Evolutionary conservation across 2,888 invertebrate genomes (phyloP).

Genomic region (Melolontha melolontha): DNA sequence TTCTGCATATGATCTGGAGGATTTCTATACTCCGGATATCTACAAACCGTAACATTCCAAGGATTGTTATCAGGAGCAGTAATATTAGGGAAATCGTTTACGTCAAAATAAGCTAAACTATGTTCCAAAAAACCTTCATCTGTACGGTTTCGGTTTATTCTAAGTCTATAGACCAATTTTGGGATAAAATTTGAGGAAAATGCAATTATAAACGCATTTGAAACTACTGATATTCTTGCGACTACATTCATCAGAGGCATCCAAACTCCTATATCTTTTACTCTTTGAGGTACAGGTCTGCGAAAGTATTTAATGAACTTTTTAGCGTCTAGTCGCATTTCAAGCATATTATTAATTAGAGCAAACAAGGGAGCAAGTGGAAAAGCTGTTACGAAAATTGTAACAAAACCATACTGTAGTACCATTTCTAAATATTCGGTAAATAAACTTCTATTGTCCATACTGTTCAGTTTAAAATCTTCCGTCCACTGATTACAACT

Average conservation of each 20-base stretch:
- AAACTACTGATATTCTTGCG: slow-evolving; percentile 80
- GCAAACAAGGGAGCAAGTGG: slow-evolving; percentile 87
- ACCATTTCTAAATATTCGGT: slow-evolving; percentile 91
- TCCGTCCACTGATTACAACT: slow-evolving; percentile 79
- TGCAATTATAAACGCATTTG: slow-evolving; percentile 83
- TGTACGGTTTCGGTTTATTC: slow-evolving; percentile 66
- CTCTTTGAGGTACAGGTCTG: slow-evolving; percentile 79
- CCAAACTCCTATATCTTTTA: slow-evolving; percentile 85
- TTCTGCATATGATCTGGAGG: slow-evolving; percentile 66
- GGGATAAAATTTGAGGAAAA: slow-evolving; percentile 89
- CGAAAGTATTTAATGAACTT: slow-evolving; percentile 82
- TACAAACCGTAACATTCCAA: slow-evolving; percentile 64
- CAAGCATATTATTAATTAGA: slow-evolving; percentile 83
- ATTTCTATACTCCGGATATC: slow-evolving; percentile 79
- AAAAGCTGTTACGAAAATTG: slow-evolving; percentile 87
- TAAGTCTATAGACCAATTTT: slow-evolving; percentile 75
- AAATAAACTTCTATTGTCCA: slow-evolving; percentile 77
- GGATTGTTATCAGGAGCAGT: slow-evolving; percentile 57
- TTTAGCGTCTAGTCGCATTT: slow-evolving; percentile 85
- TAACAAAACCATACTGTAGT: slow-evolving; percentile 88
- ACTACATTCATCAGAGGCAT: slow-evolving; percentile 79
- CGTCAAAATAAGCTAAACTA: slow-evolving; percentile 76
- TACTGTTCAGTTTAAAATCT: slow-evolving; percentile 76
- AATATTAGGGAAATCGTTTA: slow-evolving; percentile 70
- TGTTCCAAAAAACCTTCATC: slow-evolving; percentile 77